A percentile compares a stretch with the other conserved stretches of the same genome.
phyloP scores from a whole-genome alignment of 2,888 invertebrate species.

The Chelonus formosanus region DNA sequence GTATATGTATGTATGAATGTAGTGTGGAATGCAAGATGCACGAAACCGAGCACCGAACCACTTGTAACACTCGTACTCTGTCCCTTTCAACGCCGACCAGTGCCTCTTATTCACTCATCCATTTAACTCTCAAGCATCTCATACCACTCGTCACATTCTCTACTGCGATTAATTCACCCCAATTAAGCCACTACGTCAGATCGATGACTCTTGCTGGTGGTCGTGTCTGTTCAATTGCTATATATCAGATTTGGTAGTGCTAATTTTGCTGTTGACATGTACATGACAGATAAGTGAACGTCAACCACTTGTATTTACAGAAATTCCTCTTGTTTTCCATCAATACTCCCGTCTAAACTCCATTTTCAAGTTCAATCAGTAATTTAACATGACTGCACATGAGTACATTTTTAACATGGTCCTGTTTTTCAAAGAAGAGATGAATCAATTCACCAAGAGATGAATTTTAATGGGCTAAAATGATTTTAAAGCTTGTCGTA shows the following conservation, averaged over 20 bases:
- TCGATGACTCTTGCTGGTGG: slow-evolving; percentile 15
- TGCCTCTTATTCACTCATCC: slow-evolving; percentile 18
- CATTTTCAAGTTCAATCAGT: too few species aligned
- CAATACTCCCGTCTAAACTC: too few species aligned
- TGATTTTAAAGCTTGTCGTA: too few species aligned
- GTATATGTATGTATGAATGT: neutral
- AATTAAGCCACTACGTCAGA: slow-evolving; percentile 16
- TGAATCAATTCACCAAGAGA: too few species aligned
- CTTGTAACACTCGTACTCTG: slow-evolving; percentile 24
- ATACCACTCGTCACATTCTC: slow-evolving; percentile 12
- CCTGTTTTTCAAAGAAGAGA: too few species aligned
- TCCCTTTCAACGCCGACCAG: slow-evolving; percentile 11
- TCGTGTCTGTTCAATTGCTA: slow-evolving; percentile 2
- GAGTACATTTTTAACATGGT: too few species aligned
- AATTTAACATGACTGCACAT: too few species aligned
- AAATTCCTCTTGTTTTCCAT: too few species aligned
- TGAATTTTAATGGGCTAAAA: too few species aligned
- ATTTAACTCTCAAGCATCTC: neutral
- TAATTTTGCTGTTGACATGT: slow-evolving; percentile 11
- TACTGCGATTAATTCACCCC: slow-evolving; percentile 12
- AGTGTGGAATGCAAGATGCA: slow-evolving; percentile 21
- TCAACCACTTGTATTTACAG: too few species aligned
- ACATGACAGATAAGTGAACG: neutral
- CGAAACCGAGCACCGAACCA: slow-evolving; percentile 35
- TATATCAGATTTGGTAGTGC: neutral